Evolutionary conservation across 2,888 invertebrate genomes (phyloP), one percentile per base, ranked within the genome.

Genomic region (Cerceris ruficornis): DNA sequence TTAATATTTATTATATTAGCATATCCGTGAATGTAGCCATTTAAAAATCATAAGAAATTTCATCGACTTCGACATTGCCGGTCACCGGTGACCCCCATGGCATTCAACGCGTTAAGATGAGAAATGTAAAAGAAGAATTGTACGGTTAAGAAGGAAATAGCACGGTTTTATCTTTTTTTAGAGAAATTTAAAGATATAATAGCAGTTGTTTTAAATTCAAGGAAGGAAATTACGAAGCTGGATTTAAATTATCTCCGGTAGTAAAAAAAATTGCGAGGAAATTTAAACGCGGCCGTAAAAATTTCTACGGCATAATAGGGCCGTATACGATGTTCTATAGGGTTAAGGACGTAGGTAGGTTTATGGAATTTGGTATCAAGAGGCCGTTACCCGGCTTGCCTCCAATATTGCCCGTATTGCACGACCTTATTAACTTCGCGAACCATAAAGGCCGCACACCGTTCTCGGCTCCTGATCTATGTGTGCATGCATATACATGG

Each of bases 341-440:
- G 43, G 28, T 62, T 68, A 15, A 57, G 17, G 14, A 13, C 15
- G 9, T 14, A 17, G 14, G 14, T 14, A 41, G 49, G 70, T 70
- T 52, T 67, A 61, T 28, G 54, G 17, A 49, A 17, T 57, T 50
- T 55, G 43, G 55, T 65, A 55, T 58, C 43, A 43, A 6, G 50
- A 14, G 50, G 50, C 52, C 42, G 67, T 81, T 81, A 58, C 52
- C 64, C 58, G 58, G 59, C 28, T 69, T 57, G 60, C 57, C 67
- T 52, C 57, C 65, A 64, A 77, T 77, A 81, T 65, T 57, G 62
- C 55, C 69, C 60, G 49, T 75, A 67, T 69, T 60, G 69, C 64
- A 65, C 75, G 68, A 75, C 46, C 75, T 77, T 77, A 75, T 82
- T 82, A 82, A 75, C 68, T 73, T 73, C 42, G 52, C 68, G 58